Evolutionary conservation across 1,140 invertebrate species (phyloP), one percentile per base, ranked within the genome.

Genomic region (Caerostris darwini): DNA sequence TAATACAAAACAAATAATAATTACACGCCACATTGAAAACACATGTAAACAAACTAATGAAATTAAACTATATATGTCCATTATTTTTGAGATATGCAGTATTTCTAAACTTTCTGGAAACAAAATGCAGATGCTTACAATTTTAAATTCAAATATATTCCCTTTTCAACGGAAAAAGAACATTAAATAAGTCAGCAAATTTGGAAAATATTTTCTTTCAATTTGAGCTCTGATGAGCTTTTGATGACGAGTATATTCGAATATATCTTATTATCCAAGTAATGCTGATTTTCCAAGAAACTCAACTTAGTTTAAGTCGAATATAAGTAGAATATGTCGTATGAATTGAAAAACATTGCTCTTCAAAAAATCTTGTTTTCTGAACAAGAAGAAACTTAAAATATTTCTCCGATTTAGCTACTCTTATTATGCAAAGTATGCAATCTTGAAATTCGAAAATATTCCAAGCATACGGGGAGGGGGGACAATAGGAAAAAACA

Each of bases 391-490:
- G 12, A 77, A 34, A 77, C 12, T 77, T 77, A 85, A 56, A 85
- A 85, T 85, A 85, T 85, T 85, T 57, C 54, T 85, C 14, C 54
- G 56, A 85, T 85, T 85, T 58, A 56, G 82, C 82, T 85, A 58
- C 53, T 77, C 34, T 77, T 77, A 58, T 85, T 57, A 85, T 85
- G 82, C 82, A 85, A 85, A 85, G 10, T 85, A 85, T 56, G 19
- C 56, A 10, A 7, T 34, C 14, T 77, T 77, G 10, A 50, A 50
- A 7, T 77, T 77, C 34, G 34, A 77, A 34, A 77, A 77, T 77
- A 50, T 53, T 53, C 71, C 34, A 34, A 34, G 50, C 71, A 53
- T 77, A 14, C 34, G 5, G 71, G 34, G 69, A 64, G 34, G 34
- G 12, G 5, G 5, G 71, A 8, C 34, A 67, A 34, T 10, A 50